Percentiles rank a stretch among this genome's conserved stretches.
phyloP scores from a whole-genome alignment of 2,888 invertebrate genomes.

The Hypercompe scribonia region DNA sequence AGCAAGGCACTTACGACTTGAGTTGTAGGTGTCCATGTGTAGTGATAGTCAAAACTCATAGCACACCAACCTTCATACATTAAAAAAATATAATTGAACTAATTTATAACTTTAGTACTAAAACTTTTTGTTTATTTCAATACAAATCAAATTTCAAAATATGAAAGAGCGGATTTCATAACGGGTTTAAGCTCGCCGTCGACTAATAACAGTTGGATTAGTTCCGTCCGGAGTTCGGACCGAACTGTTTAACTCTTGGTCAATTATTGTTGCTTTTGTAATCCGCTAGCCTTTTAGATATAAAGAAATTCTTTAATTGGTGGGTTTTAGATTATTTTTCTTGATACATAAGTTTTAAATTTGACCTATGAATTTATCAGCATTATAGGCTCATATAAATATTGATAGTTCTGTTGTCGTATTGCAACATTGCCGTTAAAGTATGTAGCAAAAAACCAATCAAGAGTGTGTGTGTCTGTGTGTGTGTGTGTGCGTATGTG shows the following conservation, averaged over 20 bases:
- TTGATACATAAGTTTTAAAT: background rate
- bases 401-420: too few relatives aligned
- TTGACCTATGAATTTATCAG: too few relatives aligned
- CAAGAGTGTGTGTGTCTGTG: too few relatives aligned
- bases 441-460: too few relatives aligned
- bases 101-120: background rate
- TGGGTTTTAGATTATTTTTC: background rate
- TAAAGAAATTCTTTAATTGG: constrained; percentile 20
- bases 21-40: too few relatives aligned
- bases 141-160: constrained; percentile 33
- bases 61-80: background rate
- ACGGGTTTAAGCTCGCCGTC: constrained; percentile 38
- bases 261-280: constrained; percentile 40
- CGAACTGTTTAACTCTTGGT: constrained; percentile 40
- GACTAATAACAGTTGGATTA: constrained; percentile 42
- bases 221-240: constrained; percentile 25
- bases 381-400: too few relatives aligned
- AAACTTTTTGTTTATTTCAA: constrained; percentile 10
- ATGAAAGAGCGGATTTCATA: constrained; percentile 43
- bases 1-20: too few relatives aligned
- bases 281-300: constrained; percentile 40
- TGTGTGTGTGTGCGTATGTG: too few relatives aligned
- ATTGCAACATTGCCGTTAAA: too few relatives aligned
- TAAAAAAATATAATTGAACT: background rate
- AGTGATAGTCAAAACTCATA: background rate